phyloP scores from a whole-genome alignment of 2,797 vertebrate species.

The Carduelis carduelis region DNA sequence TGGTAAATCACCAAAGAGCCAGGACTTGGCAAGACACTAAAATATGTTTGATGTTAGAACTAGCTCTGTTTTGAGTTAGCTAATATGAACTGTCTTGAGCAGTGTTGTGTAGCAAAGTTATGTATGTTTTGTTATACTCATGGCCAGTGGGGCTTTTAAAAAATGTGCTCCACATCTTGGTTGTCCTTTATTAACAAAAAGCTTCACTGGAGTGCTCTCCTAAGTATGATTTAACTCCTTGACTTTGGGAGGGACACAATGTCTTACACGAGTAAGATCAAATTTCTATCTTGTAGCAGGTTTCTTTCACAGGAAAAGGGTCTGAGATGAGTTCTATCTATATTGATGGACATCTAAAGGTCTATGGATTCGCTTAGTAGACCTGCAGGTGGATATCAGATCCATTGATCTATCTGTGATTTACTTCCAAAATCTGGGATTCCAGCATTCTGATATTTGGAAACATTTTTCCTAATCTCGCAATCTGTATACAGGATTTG shows the following conservation, averaged over 20 bases:
- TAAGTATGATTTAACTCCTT: not conserved
- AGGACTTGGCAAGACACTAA: not conserved
- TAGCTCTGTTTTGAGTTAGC: not conserved
- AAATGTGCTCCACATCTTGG: not conserved
- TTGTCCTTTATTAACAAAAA: not conserved
- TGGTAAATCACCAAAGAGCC: not conserved
- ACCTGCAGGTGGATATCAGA: not conserved
- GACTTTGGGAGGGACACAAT: not conserved
- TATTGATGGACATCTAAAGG: not conserved
- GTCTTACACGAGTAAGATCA: not conserved
- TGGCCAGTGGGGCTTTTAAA: not conserved
- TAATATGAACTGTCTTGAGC: not conserved
- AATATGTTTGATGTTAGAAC: not conserved
- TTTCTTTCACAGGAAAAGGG: not conserved
- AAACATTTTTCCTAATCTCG: not conserved
- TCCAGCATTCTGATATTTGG: not conserved
- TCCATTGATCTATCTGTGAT: not conserved
- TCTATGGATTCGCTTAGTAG: not conserved
- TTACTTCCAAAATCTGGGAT: not conserved
- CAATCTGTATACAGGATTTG: not conserved
- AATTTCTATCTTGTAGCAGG: not conserved
- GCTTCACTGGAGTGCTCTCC: not conserved
- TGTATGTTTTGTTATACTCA: not conserved
- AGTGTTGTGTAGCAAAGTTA: not conserved
- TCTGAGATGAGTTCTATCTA: not conserved